Evolutionary conservation across 1,140 invertebrate species (phyloP).

Genomic region (Brachionus manjavacas): DNA sequence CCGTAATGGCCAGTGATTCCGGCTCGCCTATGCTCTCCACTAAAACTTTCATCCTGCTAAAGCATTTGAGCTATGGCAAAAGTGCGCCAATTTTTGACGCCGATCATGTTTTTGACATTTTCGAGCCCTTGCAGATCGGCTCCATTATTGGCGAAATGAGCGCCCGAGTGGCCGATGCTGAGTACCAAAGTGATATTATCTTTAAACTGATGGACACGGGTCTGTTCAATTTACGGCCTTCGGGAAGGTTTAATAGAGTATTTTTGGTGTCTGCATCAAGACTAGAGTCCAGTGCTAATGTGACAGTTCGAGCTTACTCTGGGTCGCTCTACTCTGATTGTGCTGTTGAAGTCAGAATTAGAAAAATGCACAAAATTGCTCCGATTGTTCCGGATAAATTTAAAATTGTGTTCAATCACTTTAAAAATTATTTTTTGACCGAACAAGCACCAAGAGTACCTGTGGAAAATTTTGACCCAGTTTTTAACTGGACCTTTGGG

Average conservation of each 20-base stretch:
- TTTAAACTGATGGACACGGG: not conserved
- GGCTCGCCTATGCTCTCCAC: not conserved
- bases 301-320: not conserved
- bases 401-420: slow-evolving; percentile 36
- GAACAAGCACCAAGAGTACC: not conserved
- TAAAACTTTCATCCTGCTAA: not conserved
- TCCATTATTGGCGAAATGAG: not conserved
- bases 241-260: not conserved
- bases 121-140: not conserved
- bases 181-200: not conserved
- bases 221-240: not conserved
- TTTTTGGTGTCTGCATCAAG: not conserved
- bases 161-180: not conserved
- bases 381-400: not conserved
- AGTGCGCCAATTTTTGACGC: not conserved
- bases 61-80: not conserved
- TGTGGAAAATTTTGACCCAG: not conserved
- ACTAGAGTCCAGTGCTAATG: not conserved
- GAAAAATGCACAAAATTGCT: not conserved
- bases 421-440: slow-evolving; percentile 29
- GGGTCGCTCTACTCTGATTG: not conserved
- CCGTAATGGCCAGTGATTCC: not conserved
- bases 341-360: not conserved
- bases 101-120: not conserved
- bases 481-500: not conserved